Evolutionary conservation across 1,140 invertebrate genomes (phyloP), one percentile per base, ranked within the genome.

Genomic region (Diplogasteroides magnus): DNA sequence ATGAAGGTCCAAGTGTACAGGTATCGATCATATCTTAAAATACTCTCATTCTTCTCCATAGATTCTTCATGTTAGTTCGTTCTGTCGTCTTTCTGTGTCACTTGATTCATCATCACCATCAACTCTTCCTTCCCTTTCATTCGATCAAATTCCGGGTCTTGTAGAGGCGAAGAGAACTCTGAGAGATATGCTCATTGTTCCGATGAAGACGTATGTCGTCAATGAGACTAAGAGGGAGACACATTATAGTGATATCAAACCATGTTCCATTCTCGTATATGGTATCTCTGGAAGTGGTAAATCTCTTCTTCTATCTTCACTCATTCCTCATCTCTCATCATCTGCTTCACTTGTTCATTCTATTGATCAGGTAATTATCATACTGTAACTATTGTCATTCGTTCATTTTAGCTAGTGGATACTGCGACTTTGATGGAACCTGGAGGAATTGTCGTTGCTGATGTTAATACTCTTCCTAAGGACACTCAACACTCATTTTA

Each of bases 271-370:
- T 1, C 32, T 77, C 2, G 28, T 77, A 6, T 77, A 72, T 68
- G 76, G 76, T 58, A 61, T 77, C 1, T 75, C 76, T 2, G 76
- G 76, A 27, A 74, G 63, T 60, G 76, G 76, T 57, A 77, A 77
- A 48, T 64, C 75, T 0, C 37, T 74, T n/a, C 27, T 77, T 26
- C 64, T 77, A 3, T 37, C 70, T 2, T 56, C 69, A n/a, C 27
- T 67, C 0, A 31, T 55, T 1, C 15, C 13, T 27, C 68, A 70
- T 28, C 37, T 48, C 19, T 11, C 37, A 48, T 48, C 37, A 48
- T 6, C 37, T 48, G 19, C 19, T 48, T 48, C 37, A 48, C 6
- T 48, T 48, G 37, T 11, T 48, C 37, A 48, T 48, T 48, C 6
- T 19, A 11, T 48, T 48, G 37, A 11, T n/a, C n/a, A n/a, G n/a